Evolutionary conservation across 2,113 vertebrate species (phyloP), one percentile per base, ranked within the genome.

Genomic region (Eudyptes chrysolophus): DNA sequence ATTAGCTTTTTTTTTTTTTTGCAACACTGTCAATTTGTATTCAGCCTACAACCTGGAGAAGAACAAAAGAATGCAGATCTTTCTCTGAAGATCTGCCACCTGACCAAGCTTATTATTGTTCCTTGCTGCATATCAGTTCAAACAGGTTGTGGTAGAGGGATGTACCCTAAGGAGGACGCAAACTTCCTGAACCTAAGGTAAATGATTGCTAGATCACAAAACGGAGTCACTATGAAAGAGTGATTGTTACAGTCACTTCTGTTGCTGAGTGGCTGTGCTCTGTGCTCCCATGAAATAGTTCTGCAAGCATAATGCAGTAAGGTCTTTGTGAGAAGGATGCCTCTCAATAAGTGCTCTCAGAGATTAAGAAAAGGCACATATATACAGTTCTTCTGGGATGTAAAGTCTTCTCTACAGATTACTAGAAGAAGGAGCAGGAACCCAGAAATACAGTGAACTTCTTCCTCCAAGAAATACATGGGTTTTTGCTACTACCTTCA

Each of bases 111-210:
- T 69, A 18, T 51, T 81, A 27, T 61, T 92, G 65, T n/a, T 89
- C 65, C 77, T 61, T 36, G 69, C 58, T 36, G 42, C 51, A 0
- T 93, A 95, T 91, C 81, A 85, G 52, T 82, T 84, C 78, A 46
- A 94, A 62, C 66, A 90, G 89, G 54, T 58, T 77, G 81, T 42
- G 89, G 84, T 65, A 62, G 79, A 58, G 48, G 87, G 95, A 95
- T 72, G 93, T 55, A 58, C 58, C 48, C 9, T 16, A 38, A 66
- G 71, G 69, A 95, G n/a, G 42, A 87, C 0, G 1, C 82, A 66
- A 34, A 83, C 87, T 92, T 96, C 96, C 94, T 93, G 82, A 74
- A 95, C 30, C 32, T 25, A 32, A 93, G 64, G 92, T 95, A 95
- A 96, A 97, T 88, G 82, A 97, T 90, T 96, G 84, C 74, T 88